These are phyloP conservation scores for Phalera bucephala DNA, from an alignment of 2,888 invertebrate genomes.

Conservation along the genomic window DNA sequence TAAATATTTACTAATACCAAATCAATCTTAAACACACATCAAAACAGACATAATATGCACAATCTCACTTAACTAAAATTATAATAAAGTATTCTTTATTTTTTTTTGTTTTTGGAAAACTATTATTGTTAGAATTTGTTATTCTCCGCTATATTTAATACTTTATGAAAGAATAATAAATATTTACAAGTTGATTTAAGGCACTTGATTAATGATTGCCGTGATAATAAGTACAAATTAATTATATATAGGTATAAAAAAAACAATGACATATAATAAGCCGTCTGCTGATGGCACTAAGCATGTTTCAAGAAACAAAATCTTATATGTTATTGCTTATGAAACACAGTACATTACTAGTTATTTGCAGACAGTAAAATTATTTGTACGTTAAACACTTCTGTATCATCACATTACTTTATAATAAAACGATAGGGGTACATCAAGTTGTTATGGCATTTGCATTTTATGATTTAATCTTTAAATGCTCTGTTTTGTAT, in stretches of 20 bases:
- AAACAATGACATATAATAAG: conserved; percentile 62
- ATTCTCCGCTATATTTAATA: conserved; percentile 63
- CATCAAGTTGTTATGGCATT: conserved; percentile 34
- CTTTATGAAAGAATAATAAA: conserved; percentile 68
- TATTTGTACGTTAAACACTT: conserved; percentile 72
- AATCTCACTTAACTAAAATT: conserved; percentile 77
- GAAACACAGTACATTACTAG: conserved; percentile 69
- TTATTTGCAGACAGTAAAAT: conserved; percentile 65
- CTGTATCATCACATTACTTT: conserved; percentile 58
- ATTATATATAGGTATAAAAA: conserved; percentile 45
- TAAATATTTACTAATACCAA: conserved; percentile 81
- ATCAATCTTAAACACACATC: conserved; percentile 82
- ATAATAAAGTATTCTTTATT: conserved; percentile 65
- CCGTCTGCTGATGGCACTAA: conserved; percentile 76
- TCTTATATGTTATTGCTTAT: conserved; percentile 45
- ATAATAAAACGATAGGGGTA: conserved; percentile 32
- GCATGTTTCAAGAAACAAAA: conserved; percentile 67
- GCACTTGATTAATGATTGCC: conserved; percentile 72
- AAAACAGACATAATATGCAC: conserved; percentile 83
- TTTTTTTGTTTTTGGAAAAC: conserved; percentile 75
- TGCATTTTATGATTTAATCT: conserved; percentile 34
- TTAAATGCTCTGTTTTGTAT: conserved; percentile 38
- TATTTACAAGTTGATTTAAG: conserved; percentile 78
- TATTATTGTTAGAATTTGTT: conserved; percentile 66
- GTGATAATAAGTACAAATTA: conserved; percentile 76